phyloP scores from a whole-genome alignment of 1,140 invertebrate genomes.

The Reticulitermes speratus region DNA sequence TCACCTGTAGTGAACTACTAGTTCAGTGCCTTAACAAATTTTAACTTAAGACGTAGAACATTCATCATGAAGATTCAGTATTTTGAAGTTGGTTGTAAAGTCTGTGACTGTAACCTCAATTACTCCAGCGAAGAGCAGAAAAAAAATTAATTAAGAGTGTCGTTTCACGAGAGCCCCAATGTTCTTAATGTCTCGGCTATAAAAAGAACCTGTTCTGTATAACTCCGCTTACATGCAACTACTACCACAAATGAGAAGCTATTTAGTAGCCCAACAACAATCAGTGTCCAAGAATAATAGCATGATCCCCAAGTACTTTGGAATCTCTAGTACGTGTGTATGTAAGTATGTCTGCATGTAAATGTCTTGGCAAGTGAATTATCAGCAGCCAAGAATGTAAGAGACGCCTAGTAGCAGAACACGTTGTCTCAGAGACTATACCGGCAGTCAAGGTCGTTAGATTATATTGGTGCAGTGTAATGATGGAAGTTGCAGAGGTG shows the following conservation, averaged over 20 bases:
- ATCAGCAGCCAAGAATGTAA: neutral
- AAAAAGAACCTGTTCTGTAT: neutral
- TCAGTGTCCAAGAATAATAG: constrained; percentile 6
- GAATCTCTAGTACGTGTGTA: neutral
- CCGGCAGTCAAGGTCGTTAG: neutral
- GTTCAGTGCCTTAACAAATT: neutral
- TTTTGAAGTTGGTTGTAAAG: neutral
- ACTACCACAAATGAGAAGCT: neutral
- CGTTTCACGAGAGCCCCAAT: neutral
- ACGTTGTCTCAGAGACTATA: neutral
- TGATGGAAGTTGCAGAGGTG: neutral
- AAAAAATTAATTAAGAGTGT: neutral
- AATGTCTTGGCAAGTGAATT: constrained; percentile 12
- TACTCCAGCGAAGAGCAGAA: neutral
- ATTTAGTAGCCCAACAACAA: constrained; percentile 11
- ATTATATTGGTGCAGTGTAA: constrained; percentile 1
- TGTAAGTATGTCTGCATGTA: constrained; percentile 4
- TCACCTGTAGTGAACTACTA: neutral
- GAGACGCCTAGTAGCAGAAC: neutral
- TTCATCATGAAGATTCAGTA: neutral
- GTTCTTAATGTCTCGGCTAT: neutral
- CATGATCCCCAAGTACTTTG: neutral
- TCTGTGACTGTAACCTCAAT: neutral
- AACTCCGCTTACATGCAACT: neutral
- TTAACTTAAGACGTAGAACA: neutral